Conservation (phyloP, 2,888 invertebrate species). For the Smittia sp. region DNA sequence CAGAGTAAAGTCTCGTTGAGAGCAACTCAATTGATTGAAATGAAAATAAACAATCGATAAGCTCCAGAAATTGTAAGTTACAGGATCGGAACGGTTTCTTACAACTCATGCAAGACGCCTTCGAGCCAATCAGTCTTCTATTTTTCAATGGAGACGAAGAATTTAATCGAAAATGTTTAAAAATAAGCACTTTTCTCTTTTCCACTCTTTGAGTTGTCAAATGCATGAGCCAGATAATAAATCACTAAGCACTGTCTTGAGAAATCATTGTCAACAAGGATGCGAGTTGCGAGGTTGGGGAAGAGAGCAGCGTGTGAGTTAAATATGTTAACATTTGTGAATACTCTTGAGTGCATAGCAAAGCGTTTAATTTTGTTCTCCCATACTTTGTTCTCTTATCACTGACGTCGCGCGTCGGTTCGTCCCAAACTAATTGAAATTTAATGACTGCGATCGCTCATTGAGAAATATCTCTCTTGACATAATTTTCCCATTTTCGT, state of each 20-base stretch:
- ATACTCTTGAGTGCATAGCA: neutral
- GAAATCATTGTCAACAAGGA: conserved; percentile 34
- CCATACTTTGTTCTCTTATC: neutral
- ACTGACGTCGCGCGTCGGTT: neutral
- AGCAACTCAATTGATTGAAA: neutral
- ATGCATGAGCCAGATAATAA: conserved; percentile 35
- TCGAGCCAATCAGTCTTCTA: neutral
- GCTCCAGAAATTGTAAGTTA: neutral
- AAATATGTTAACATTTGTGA: neutral
- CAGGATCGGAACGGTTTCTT: neutral
- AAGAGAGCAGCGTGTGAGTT: too few relatives aligned
- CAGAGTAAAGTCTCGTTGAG: neutral
- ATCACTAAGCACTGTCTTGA: conserved; percentile 36
- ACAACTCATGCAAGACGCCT: neutral
- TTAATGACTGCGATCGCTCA: conserved; percentile 33
- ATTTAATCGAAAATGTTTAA: conserved; percentile 15
- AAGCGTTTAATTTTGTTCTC: neutral
- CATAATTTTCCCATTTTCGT: neutral
- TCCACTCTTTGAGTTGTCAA: conserved; percentile 19
- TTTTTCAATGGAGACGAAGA: neutral
- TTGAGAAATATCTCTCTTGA: neutral
- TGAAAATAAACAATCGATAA: conserved; percentile 13
- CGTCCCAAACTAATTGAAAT: conserved; percentile 37
- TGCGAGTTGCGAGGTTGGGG: neutral
- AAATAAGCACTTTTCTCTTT: neutral